phyloP scores from a whole-genome alignment of 2,113 vertebrate genomes.

The Xenopus laevis region DNA sequence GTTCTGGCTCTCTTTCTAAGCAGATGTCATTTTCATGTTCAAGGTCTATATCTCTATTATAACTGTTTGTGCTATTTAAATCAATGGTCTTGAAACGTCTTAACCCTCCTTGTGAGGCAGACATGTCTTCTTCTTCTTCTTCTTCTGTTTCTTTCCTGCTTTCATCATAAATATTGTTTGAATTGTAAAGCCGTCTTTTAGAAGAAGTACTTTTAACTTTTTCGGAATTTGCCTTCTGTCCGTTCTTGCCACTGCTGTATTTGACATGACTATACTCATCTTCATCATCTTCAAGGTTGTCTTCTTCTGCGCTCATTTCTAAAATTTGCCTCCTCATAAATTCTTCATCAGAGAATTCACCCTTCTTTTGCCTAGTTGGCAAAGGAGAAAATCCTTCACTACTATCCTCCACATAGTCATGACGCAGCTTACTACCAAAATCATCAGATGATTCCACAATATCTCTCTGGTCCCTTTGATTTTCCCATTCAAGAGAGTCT shows the following conservation, averaged over 20 bases:
- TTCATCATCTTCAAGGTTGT: conserved; percentile 81
- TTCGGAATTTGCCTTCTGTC: conserved; percentile 74
- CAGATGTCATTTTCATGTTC: conserved; percentile 76
- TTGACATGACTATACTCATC: conserved; percentile 63
- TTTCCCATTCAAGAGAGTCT: conserved; percentile 78
- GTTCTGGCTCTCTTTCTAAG: conserved; percentile 88
- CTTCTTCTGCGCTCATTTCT: conserved; percentile 97
- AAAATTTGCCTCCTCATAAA: conserved; percentile 94
- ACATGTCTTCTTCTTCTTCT: conserved; percentile 74
- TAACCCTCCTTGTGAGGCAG: conserved; percentile 84
- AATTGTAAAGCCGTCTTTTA: conserved; percentile 79
- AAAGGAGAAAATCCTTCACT: conserved; percentile 90
- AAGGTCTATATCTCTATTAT: conserved; percentile 81
- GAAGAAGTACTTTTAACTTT: conserved; percentile 67
- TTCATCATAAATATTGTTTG: conserved; percentile 79
- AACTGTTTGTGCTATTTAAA: conserved; percentile 88
- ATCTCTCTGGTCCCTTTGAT: conserved; percentile 70
- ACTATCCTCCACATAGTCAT: conserved; percentile 94
- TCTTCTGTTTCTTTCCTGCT: conserved; percentile 82
- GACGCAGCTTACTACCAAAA: conserved; percentile 88
- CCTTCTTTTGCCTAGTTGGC: conserved; percentile 73
- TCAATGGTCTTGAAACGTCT: conserved; percentile 96
- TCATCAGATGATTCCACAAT: conserved; percentile 85
- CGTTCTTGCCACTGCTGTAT: conserved; percentile 74
- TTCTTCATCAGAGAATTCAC: conserved; percentile 84